phyloP scores from a whole-genome alignment of 2,888 invertebrate species.

The Galerucella pusilla region DNA sequence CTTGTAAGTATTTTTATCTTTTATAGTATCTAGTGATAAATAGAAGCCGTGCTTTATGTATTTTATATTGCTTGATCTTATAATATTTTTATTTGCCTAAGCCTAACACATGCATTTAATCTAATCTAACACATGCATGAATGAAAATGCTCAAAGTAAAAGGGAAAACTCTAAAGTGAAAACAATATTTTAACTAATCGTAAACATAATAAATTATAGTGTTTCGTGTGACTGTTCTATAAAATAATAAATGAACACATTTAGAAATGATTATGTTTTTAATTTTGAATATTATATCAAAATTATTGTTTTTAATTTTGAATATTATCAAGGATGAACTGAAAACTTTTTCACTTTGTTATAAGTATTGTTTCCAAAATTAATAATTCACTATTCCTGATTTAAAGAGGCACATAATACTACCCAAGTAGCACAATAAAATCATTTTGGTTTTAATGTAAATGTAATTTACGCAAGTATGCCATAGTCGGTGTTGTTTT shows the following conservation, averaged over 20 bases:
- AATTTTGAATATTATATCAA: not conserved
- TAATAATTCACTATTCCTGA: not conserved
- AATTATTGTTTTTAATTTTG: not conserved
- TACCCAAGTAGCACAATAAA: too few species aligned
- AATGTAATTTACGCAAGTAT: too few species aligned
- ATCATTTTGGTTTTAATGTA: too few species aligned
- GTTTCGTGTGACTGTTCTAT: not conserved
- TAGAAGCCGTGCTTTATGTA: not conserved
- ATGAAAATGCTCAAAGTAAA: not conserved
- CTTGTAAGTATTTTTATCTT: conserved; percentile 51
- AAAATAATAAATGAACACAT: not conserved
- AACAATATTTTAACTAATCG: not conserved
- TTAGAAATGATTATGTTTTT: too few species aligned
- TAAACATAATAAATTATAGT: not conserved
- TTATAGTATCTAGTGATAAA: not conserved
- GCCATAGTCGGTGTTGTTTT: too few species aligned
- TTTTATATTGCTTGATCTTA: not conserved
- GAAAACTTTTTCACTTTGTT: not conserved
- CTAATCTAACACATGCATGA: not conserved
- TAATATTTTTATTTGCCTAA: not conserved
- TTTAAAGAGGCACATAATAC: not conserved
- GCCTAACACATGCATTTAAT: not conserved
- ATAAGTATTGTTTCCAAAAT: not conserved
- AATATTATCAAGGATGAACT: not conserved
- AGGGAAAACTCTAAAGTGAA: not conserved